These are phyloP conservation scores for Drosophila borborema DNA, from an alignment of 2,888 invertebrate genomes.

Conservation along the genomic window DNA sequence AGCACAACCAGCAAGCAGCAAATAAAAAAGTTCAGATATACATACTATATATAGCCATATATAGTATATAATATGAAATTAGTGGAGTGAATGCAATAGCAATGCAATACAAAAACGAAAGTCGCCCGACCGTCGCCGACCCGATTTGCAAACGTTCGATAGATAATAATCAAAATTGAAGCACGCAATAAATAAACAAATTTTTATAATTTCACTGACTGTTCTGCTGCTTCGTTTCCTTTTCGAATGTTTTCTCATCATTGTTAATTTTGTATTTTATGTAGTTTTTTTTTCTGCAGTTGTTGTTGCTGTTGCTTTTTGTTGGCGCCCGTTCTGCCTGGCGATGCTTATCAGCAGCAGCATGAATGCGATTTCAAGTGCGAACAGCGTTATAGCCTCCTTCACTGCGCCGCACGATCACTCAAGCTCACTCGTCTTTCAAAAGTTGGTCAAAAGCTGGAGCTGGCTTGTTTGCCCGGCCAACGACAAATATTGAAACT, in stretches of 20 bases:
- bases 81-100: constrained; percentile 17
- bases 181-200: constrained; percentile 52
- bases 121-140: constrained; percentile 45
- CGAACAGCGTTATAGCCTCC: constrained; percentile 16
- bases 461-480: constrained; percentile 40
- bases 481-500: constrained; percentile 57
- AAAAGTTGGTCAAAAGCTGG: constrained; percentile 66
- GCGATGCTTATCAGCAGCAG: constrained; percentile 40
- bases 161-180: constrained; percentile 52
- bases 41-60: no score
- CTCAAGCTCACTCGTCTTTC: constrained; percentile 10
- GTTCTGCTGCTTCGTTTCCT: constrained; percentile 4
- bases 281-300: constrained; percentile 6
- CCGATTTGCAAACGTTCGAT: constrained; percentile 50
- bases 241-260: constrained; percentile 6
- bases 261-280: constrained; percentile 15
- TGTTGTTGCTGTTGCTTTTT: background rate
- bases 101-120: constrained; percentile 44
- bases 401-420: background rate
- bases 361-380: constrained; percentile 42
- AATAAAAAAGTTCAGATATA: no score
- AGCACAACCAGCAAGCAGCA: no score
- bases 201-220: constrained; percentile 43
- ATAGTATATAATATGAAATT: no score
- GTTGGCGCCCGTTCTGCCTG: constrained; percentile 2